Evolutionary conservation across 2,113 vertebrate genomes (phyloP).

Genomic region (Todiramphus saurophagus): DNA sequence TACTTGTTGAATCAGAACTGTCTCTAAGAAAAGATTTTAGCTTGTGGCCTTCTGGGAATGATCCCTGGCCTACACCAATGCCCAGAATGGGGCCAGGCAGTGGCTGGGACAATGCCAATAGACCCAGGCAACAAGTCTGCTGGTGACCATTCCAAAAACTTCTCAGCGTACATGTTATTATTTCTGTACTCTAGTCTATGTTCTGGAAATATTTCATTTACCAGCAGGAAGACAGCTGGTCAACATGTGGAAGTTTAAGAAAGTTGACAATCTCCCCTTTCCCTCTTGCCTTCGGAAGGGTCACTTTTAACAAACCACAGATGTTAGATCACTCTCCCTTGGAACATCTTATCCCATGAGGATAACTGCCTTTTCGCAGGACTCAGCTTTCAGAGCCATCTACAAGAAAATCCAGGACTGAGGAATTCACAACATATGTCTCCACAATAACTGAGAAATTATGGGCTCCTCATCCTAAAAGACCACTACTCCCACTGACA

Average conservation of each 20-base stretch:
- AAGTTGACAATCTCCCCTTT: not conserved
- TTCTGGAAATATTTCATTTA: not conserved
- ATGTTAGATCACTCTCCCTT: not conserved
- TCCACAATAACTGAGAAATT: not conserved
- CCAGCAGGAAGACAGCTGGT: not conserved
- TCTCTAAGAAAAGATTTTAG: not conserved
- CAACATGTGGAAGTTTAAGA: not conserved
- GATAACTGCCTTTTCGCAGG: not conserved
- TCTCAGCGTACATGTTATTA: not conserved
- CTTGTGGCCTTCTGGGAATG: not conserved
- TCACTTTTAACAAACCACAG: not conserved
- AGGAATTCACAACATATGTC: not conserved
- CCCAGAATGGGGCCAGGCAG: not conserved
- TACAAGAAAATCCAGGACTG: not conserved
- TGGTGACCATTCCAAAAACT: not conserved
- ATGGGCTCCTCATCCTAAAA: not conserved
- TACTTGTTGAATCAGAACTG: not conserved
- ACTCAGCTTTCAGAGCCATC: not conserved
- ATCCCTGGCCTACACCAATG: not conserved
- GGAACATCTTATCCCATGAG: not conserved
- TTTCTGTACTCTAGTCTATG: not conserved
- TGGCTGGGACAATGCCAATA: not conserved
- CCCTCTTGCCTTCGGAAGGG: not conserved
- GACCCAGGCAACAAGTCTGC: not conserved
- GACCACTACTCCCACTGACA: not conserved